These are phyloP conservation scores for Hoplostethus atlanticus DNA, from an alignment of 2,797 vertebrate species.

Conservation along the genomic window DNA sequence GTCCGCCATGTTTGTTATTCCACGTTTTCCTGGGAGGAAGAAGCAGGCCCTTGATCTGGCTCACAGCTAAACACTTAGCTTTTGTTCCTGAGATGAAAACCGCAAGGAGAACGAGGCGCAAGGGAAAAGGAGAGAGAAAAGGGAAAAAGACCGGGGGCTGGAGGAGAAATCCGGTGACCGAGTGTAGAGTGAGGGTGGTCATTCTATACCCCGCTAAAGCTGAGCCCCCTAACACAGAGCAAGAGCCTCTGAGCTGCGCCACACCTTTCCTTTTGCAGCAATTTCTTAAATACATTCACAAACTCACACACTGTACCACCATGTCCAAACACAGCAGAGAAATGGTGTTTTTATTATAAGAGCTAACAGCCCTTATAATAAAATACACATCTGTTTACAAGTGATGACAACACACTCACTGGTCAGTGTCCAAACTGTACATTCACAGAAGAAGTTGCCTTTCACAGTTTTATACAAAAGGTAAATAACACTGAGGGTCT, in stretches of 20 bases:
- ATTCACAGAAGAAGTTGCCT: too few relatives aligned
- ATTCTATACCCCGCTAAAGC: conserved; percentile 21
- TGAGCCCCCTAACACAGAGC: conserved; percentile 21
- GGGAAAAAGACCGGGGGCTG: conserved; percentile 41
- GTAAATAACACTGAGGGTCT: neutral
- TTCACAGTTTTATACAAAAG: too few relatives aligned
- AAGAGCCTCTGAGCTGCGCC: conserved; percentile 27
- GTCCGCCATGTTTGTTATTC: conserved; percentile 87
- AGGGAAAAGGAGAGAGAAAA: conserved; percentile 62
- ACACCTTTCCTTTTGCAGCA: conserved; percentile 41
- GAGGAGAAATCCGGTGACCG: conserved; percentile 71
- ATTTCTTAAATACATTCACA: neutral
- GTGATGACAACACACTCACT: neutral
- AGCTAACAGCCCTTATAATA: neutral
- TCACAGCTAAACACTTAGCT: conserved; percentile 86
- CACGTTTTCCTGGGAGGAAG: conserved; percentile 87
- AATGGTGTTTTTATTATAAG: neutral
- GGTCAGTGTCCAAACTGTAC: neutral
- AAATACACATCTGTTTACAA: neutral
- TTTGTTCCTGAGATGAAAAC: conserved; percentile 82
- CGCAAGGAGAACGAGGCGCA: conserved; percentile 46
- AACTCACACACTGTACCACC: neutral
- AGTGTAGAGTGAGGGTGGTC: conserved; percentile 54
- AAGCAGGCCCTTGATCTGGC: conserved; percentile 85
- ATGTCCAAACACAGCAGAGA: neutral